A percentile compares a stretch with the other conserved stretches of the same genome.
These are phyloP conservation scores for Catagonus wagneri DNA, from an alignment of 2,113 vertebrate species.

Conservation along the genomic window DNA sequence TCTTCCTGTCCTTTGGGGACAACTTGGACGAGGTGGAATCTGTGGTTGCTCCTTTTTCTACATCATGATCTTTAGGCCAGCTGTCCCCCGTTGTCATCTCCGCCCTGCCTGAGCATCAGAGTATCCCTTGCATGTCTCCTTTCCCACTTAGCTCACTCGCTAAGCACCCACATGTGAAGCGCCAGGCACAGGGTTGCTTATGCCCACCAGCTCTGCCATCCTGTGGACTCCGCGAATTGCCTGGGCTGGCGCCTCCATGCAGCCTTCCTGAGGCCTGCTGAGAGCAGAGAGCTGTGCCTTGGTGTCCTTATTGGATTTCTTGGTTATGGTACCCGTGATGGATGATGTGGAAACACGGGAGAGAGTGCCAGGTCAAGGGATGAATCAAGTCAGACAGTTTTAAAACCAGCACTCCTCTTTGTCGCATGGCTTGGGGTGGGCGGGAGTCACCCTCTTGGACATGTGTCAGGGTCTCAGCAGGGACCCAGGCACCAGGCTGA, in stretches of 20 bases:
- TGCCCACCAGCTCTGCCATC: neutral
- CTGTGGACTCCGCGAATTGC: constrained; percentile 67
- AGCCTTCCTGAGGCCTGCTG: constrained; percentile 66
- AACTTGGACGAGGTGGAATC: neutral
- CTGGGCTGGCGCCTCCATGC: neutral
- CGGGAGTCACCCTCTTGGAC: neutral
- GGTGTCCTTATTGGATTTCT: constrained; percentile 80
- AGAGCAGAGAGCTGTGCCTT: constrained; percentile 59
- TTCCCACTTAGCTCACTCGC: neutral
- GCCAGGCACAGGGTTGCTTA: neutral
- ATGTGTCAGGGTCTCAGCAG: constrained; percentile 55
- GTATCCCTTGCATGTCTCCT: neutral
- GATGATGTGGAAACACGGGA: constrained; percentile 71
- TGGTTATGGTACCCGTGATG: constrained; percentile 72
- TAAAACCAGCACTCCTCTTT: constrained; percentile 51
- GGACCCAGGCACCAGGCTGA: constrained; percentile 55
- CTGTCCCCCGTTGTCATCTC: neutral
- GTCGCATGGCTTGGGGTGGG: constrained; percentile 29
- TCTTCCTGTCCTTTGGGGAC: neutral
- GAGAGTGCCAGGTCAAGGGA: constrained; percentile 57
- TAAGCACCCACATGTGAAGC: neutral
- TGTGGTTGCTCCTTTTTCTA: neutral
- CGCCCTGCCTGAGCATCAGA: neutral
- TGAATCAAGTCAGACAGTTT: no score
- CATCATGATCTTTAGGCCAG: neutral